These are phyloP conservation scores for Drosophila novamexicana DNA, from an alignment of 1,140 invertebrate species.

Conservation along the genomic window DNA sequence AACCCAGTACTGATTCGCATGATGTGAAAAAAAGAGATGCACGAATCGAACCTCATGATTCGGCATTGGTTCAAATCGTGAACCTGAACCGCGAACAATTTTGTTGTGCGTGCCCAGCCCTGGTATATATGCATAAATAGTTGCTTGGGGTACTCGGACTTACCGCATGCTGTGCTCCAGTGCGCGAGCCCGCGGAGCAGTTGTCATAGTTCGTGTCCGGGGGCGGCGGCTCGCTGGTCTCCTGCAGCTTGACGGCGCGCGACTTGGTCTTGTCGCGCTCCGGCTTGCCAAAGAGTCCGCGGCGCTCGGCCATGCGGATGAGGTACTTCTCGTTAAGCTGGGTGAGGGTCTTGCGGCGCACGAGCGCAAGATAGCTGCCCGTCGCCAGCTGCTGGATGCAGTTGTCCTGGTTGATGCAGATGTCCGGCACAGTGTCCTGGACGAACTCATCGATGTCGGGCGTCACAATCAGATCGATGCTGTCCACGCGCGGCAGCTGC, in stretches of 20 bases:
- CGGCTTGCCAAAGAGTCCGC: conserved; percentile 89
- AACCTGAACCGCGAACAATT: no score
- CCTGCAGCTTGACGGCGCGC: conserved; percentile 59
- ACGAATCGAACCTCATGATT: no score
- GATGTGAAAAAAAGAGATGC: no score
- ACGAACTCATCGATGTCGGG: conserved; percentile 91
- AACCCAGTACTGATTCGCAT: no score
- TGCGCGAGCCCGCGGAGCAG: conserved; percentile 35
- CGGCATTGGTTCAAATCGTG: no score
- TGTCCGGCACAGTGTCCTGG: conserved; percentile 85
- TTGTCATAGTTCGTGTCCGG: conserved; percentile 56
- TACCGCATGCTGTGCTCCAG: conserved; percentile 55
- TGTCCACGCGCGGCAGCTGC: conserved; percentile 52
- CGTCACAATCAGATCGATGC: conserved; percentile 80
- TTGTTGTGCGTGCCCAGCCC: no score
- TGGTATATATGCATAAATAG: neutral
- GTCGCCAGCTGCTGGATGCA: conserved; percentile 85
- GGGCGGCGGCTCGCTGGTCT: conserved; percentile 48
- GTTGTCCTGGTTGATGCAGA: conserved; percentile 85
- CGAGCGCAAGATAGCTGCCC: conserved; percentile 89
- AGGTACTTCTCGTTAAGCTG: conserved; percentile 91
- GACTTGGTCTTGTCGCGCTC: conserved; percentile 52
- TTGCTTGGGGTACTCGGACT: conserved; percentile 19
- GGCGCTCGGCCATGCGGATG: conserved; percentile 91
- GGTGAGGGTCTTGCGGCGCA: conserved; percentile 90